Conservation (phyloP, 37 sponge, comb jelly and placozoan species). For the Eunapius fragilis region DNA sequence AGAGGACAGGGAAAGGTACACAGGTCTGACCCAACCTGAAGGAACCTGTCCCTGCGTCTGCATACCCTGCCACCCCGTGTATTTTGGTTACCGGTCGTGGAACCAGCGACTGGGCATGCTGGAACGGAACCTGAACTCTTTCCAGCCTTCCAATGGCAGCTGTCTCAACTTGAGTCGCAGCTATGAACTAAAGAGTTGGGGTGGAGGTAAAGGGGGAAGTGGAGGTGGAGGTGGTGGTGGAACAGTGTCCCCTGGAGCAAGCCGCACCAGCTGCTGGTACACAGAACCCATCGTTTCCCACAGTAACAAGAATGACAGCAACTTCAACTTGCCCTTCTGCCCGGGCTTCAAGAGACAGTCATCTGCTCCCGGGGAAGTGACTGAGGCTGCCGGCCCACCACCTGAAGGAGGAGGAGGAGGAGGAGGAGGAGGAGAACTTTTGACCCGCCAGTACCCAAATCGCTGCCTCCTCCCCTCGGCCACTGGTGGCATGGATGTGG, state of each 20-base stretch:
- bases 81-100: constrained; percentile 4
- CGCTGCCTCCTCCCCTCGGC: constrained; percentile 32
- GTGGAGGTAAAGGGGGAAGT: not conserved
- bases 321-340: constrained; percentile 1
- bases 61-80: not conserved
- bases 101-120: not conserved
- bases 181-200: not conserved
- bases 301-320: not conserved
- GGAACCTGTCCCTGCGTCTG: not conserved
- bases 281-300: constrained; percentile 9
- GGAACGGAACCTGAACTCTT: not conserved
- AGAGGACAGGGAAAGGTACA: constrained; percentile 34
- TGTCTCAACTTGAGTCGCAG: constrained; percentile 7
- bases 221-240: not conserved
- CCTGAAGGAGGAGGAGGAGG: not conserved
- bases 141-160: constrained; percentile 13
- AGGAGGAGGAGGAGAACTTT: too few species aligned
- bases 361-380: not conserved
- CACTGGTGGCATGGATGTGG: not conserved
- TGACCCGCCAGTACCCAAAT: not conserved
- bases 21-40: not conserved
- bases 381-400: not conserved
- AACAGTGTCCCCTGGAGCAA: not conserved
- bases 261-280: constrained; percentile 20
- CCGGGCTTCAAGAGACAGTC: constrained; percentile 29